These are phyloP conservation scores for Copidosoma floridanum DNA, from an alignment of 1,140 invertebrate genomes.

Conservation along the genomic window DNA sequence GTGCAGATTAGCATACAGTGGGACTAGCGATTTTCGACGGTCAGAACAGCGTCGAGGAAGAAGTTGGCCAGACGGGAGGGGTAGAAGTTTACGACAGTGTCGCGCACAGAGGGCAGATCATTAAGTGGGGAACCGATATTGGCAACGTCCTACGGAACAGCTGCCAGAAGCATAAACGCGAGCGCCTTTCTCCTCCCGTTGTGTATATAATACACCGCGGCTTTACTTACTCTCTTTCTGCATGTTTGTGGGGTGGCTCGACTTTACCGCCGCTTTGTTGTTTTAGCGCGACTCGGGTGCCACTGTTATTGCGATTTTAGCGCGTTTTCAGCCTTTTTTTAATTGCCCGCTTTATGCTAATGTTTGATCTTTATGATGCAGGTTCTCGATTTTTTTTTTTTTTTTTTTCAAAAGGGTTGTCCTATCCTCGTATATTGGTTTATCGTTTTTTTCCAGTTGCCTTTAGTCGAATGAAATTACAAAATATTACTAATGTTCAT, in stretches of 20 bases:
- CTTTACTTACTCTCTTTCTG: neutral
- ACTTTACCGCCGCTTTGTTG: neutral
- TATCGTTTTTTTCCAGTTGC: too few relatives aligned
- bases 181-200: constrained; percentile 21
- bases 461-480: too few relatives aligned
- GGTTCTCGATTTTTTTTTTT: too few relatives aligned
- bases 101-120: constrained; percentile 32
- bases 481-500: too few relatives aligned
- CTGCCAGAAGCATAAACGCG: constrained; percentile 55
- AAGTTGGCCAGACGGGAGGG: constrained; percentile 3
- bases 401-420: too few relatives aligned
- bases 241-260: neutral
- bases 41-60: neutral
- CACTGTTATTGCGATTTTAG: neutral
- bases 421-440: too few relatives aligned
- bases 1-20: neutral
- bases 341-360: neutral
- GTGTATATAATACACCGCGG: too few relatives aligned
- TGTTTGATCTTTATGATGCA: too few relatives aligned
- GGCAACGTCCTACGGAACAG: constrained; percentile 50
- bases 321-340: neutral
- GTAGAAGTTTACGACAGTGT: constrained; percentile 37
- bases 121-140: constrained; percentile 56
- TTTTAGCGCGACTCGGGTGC: neutral
- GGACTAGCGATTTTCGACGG: constrained; percentile 10